Evolutionary conservation across 2,888 invertebrate species (phyloP).

Genomic region (Poecilobothrus nobilitatus): DNA sequence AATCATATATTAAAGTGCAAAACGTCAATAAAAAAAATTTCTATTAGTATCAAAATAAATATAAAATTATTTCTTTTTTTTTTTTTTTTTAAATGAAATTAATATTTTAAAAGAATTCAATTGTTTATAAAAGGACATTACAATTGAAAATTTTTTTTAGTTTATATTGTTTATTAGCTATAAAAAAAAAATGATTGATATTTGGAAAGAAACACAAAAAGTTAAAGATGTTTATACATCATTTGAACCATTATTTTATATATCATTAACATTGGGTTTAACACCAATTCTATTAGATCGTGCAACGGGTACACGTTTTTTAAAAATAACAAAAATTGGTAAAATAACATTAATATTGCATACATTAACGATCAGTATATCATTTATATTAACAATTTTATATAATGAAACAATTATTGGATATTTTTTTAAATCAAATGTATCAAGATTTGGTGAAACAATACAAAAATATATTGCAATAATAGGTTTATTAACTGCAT

Average conservation of each 20-base stretch:
- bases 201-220: background rate
- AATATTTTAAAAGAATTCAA: too few species aligned
- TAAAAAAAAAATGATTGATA: background rate
- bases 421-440: conserved; percentile 28
- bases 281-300: conserved; percentile 36
- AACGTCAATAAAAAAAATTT: too few species aligned
- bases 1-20: too few species aligned
- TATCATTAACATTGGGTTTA: conserved; percentile 36
- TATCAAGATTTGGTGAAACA: conserved; percentile 30
- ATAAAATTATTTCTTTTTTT: too few species aligned
- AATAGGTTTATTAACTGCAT: conserved; percentile 26
- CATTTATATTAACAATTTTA: conserved; percentile 22
- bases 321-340: conserved; percentile 28
- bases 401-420: conserved; percentile 27
- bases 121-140: too few species aligned
- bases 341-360: conserved; percentile 26
- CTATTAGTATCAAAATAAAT: too few species aligned
- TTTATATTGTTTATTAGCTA: too few species aligned
- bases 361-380: conserved; percentile 23
- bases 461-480: conserved; percentile 33
- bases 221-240: conserved; percentile 35
- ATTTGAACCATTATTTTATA: conserved; percentile 32
- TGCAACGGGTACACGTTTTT: conserved; percentile 24
- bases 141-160: too few species aligned
- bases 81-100: too few species aligned